Percentiles rank a stretch among this genome's conserved stretches.
These are phyloP conservation scores for Channallabes apus DNA, from an alignment of 2,797 vertebrate species.

Conservation along the genomic window DNA sequence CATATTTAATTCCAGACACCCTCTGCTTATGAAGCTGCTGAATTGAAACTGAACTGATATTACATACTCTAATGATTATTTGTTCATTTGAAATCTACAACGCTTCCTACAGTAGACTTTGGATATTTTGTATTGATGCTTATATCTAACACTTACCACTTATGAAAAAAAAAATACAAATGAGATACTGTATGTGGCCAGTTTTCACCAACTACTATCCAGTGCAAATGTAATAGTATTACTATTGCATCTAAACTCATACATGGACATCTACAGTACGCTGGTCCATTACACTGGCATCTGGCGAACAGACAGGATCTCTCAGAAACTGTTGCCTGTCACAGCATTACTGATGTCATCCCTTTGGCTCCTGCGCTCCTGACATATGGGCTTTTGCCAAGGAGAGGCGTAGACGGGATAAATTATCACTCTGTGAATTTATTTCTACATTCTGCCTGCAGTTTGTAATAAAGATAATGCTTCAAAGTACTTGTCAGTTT, in stretches of 20 bases:
- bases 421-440: neutral
- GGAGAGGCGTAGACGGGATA: neutral
- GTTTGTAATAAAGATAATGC: neutral
- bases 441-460: neutral
- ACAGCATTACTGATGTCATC: slow-evolving; percentile 51
- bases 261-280: slow-evolving; percentile 20
- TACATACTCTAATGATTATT: neutral
- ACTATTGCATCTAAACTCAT: neutral
- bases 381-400: slow-evolving; percentile 32
- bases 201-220: neutral
- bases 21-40: neutral
- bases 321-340: slow-evolving; percentile 38
- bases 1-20: neutral
- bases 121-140: neutral
- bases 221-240: neutral
- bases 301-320: slow-evolving; percentile 30
- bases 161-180: neutral
- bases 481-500: neutral
- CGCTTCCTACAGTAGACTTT: neutral
- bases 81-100: neutral
- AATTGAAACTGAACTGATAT: neutral
- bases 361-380: slow-evolving; percentile 24
- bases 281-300: slow-evolving; percentile 12
- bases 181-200: neutral
- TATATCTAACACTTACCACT: neutral